Evolutionary conservation across 2,888 invertebrate genomes (phyloP), one percentile per base, ranked within the genome.

Genomic region (Ophion obscuratus): DNA sequence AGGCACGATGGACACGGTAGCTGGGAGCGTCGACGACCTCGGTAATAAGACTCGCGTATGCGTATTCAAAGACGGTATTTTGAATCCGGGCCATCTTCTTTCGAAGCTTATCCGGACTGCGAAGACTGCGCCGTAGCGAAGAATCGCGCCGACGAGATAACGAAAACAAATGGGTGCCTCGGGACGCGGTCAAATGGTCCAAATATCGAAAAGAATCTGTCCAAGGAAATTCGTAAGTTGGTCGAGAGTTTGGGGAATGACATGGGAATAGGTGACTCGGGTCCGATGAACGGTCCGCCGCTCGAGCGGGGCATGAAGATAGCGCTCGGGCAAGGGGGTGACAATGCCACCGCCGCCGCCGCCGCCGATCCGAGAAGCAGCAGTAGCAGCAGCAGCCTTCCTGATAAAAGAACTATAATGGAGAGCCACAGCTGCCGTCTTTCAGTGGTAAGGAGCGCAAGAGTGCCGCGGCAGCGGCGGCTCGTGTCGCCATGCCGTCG

Each of bases 191-290:
- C 71, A 67, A 57, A 36, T 59, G 17, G 57, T 64, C 71, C 61
- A 7, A 68, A 68, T 14, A 27, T 14, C 14, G 76, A 83, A 9
- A 24, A 7, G 27, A 80, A 76, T 53, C 7, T 61, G 11, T n/a
- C 73, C 2, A 89, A 88, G 68, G 67, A 85, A 40, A 88, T 90
- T 24, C 87, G 85, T 9, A 88, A 87, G 61, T 89, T 90, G 62
- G 87, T 90, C 3, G 83, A 81, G 20, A 89, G 87, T 68, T 87
- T 92, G 44, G 88, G 84, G 40, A 89, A 5, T 17, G 4, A 90
- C 59, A 76, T 92, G 20, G 90, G 90, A 59, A 92, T 92, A 44
- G 92, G 92, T 5, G 92, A 92, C 75, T 88, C 79, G 31, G 64
- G 74, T 20, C 59, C 75, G 20, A 44, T 81, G 1, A 53, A 73